Evolutionary conservation across 1,140 invertebrate species (phyloP), one percentile per base, ranked within the genome.

Genomic region (Musca domestica): DNA sequence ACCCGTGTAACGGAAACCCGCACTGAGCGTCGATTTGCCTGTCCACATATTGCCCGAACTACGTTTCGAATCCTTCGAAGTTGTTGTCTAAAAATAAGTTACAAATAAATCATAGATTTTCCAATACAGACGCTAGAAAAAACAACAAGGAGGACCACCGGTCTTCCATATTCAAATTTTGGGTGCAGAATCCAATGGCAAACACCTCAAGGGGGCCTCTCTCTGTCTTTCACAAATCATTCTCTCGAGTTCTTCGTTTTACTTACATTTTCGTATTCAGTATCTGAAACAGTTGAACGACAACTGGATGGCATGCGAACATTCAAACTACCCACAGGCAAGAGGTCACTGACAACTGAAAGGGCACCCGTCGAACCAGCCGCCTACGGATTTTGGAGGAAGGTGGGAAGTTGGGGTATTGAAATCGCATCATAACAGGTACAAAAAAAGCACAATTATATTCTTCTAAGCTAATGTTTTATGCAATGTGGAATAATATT

Each of bases 201-300:
- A 41, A 10, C 34, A 41, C 6, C 34, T 5, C 10, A 7, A 10
- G 12, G 10, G 34, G 34, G 2, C 10, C 34, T 41, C 34, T 41
- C 34, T 9, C 34, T 41, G 5, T 10, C 34, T 41, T 41, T 41
- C 27, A 4, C 27, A 30, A 30, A 30, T 30, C 27, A 30, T 41
- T n/a, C n/a, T n/a, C n/a, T n/a, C n/a, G n/a, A n/a, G n/a, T n/a
- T n/a, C 10, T 41, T 41, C 34, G 27, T 67, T 41, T 64, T 76
- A 89, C 90, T 91, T 87, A 94, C 93, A 86, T 92, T 92, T 81
- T 90, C 88, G 78, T 89, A 90, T 86, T 97, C 95, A 77, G 93
- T 95, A 84, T 98, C 95, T 71, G 95, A 96, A 70, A 95, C 90
- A 64, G 95, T 93, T 72, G 93, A 94, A 74, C 94, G 88, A 83